These are phyloP conservation scores for Papilio gigon DNA, from an alignment of 2,888 invertebrate species.

Conservation along the genomic window DNA sequence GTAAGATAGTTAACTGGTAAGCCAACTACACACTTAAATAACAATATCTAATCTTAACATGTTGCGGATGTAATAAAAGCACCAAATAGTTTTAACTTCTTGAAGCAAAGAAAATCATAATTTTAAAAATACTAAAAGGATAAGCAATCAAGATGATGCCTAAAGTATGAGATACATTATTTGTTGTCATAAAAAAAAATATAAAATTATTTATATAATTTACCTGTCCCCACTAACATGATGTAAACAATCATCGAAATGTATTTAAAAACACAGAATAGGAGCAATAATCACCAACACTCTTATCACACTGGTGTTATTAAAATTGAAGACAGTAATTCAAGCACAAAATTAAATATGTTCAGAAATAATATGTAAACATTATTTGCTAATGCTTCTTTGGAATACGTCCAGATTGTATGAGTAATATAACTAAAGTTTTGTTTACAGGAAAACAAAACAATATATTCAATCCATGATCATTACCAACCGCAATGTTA, in stretches of 20 bases:
- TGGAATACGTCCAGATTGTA: constrained; percentile 49
- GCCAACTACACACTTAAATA: too few species aligned
- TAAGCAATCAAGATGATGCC: neutral
- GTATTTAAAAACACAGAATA: constrained; percentile 35
- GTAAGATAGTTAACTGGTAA: too few species aligned
- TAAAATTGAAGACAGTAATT: constrained; percentile 6
- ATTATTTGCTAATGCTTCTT: constrained; percentile 55
- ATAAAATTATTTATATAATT: neutral
- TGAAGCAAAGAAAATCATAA: too few species aligned
- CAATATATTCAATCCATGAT: constrained; percentile 42
- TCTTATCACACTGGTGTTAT: constrained; percentile 36
- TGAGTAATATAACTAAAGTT: constrained; percentile 54
- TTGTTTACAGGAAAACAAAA: constrained; percentile 46
- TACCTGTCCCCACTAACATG: constrained; percentile 33
- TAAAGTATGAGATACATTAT: neutral
- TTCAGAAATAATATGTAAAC: constrained; percentile 44
- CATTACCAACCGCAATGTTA: constrained; percentile 39
- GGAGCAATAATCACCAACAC: constrained; percentile 31
- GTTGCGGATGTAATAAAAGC: too few species aligned
- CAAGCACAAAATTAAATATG: constrained; percentile 36
- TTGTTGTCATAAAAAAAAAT: neutral
- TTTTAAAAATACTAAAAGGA: too few species aligned
- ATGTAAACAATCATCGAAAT: constrained; percentile 44
- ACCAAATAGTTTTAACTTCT: too few species aligned
- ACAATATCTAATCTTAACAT: too few species aligned